Conservation (phyloP, 2,888 invertebrate species). For the Cantharis rustica region DNA sequence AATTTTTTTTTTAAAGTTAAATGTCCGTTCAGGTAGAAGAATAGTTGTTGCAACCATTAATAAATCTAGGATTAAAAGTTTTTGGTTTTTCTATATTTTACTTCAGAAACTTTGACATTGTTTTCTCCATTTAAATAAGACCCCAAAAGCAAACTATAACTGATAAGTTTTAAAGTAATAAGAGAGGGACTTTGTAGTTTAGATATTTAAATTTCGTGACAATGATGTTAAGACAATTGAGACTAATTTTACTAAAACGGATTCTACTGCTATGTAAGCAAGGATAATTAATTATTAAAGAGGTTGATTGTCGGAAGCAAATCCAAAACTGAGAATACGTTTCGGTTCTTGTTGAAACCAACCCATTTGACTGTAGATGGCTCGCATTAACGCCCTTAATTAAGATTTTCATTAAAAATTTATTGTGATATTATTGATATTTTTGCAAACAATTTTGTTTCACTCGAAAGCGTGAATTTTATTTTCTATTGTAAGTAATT, state of each 20-base stretch:
- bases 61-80: background rate
- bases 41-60: background rate
- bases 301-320: background rate
- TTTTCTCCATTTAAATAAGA: background rate
- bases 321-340: background rate
- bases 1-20: no score
- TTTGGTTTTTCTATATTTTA: background rate
- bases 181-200: background rate
- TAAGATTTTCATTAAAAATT: background rate
- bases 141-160: background rate
- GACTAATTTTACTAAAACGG: background rate
- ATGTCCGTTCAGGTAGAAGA: background rate
- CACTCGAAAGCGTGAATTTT: background rate
- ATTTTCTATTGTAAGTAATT: background rate
- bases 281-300: background rate
- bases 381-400: background rate
- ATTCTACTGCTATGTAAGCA: background rate
- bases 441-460: background rate
- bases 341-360: background rate
- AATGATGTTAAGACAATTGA: background rate
- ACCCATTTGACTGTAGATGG: background rate
- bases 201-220: background rate
- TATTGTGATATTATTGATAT: background rate
- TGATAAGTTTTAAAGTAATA: background rate
- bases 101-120: background rate